Conservation (phyloP, 2,797 vertebrate species). For the Valencia hispanica region DNA sequence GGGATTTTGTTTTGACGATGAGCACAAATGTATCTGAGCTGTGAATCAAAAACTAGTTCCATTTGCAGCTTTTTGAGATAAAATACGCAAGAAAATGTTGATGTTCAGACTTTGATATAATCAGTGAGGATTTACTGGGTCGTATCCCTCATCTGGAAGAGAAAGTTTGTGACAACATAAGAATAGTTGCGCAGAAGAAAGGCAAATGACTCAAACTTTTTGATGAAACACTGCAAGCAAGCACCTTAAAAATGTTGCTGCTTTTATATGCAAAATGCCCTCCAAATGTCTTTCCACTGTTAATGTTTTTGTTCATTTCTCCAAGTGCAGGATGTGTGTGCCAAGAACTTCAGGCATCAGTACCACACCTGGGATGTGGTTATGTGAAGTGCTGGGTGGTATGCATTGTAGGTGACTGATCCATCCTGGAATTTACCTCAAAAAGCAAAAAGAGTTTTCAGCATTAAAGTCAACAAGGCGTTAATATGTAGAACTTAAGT, state of each 20-base stretch:
- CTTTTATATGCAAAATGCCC: neutral
- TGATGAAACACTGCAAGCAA: neutral
- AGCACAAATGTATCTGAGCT: constrained; percentile 46
- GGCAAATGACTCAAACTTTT: neutral
- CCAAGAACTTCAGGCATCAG: constrained; percentile 42
- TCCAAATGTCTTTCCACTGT: constrained; percentile 1
- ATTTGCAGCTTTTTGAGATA: constrained; percentile 32
- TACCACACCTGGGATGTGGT: constrained; percentile 57
- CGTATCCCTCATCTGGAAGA: neutral
- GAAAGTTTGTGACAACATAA: constrained; percentile 10
- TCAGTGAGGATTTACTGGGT: constrained; percentile 15
- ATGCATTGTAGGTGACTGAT: constrained; percentile 56
- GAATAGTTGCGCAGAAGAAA: neutral
- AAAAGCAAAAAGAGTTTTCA: constrained; percentile 7
- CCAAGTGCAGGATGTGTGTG: constrained; percentile 49
- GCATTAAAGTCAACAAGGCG: constrained; percentile 19
- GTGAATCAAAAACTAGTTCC: constrained; percentile 17
- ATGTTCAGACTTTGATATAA: constrained; percentile 29
- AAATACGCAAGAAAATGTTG: constrained; percentile 4
- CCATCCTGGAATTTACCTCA: constrained; percentile 36
- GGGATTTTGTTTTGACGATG: constrained; percentile 13
- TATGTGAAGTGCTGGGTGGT: constrained; percentile 38
- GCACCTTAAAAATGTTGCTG: neutral
- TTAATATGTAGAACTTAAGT: neutral
- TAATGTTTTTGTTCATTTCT: constrained; percentile 25